Evolutionary conservation across 1,140 invertebrate genomes (phyloP).

Genomic region (Drosophila busckii): DNA sequence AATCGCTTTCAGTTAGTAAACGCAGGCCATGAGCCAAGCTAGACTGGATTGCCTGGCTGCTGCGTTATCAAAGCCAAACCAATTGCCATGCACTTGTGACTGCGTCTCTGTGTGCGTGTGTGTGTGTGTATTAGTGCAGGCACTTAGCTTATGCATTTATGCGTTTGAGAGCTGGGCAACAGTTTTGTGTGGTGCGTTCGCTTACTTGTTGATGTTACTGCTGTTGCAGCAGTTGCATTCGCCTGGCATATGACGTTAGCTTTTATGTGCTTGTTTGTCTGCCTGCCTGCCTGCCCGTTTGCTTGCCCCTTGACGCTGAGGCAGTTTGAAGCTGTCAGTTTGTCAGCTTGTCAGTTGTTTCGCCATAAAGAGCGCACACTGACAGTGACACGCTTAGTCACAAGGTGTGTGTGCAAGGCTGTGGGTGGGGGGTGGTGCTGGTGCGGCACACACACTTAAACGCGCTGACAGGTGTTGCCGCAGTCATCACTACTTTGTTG

Average conservation of each 20-base stretch:
- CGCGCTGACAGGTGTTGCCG: conserved; percentile 58
- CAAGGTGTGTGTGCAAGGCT: neutral
- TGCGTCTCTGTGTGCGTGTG: neutral
- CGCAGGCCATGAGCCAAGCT: no score
- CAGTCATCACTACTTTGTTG: conserved; percentile 58
- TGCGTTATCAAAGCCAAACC: no score
- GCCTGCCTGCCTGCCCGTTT: conserved; percentile 27
- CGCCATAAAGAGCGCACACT: conserved; percentile 47
- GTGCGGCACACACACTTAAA: conserved; percentile 40
- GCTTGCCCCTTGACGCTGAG: conserved; percentile 4
- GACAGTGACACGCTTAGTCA: conserved; percentile 41
- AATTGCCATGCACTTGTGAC: neutral
- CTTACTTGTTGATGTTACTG: conserved; percentile 49
- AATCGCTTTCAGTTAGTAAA: conserved; percentile 21
- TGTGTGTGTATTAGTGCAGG: no score
- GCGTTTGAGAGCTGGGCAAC: conserved; percentile 58
- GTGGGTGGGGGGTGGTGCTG: neutral
- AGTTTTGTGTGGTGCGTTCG: conserved; percentile 38
- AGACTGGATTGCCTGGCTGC: conserved; percentile 10
- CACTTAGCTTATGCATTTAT: conserved; percentile 59
- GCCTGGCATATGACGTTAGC: conserved; percentile 41
- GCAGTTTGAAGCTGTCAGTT: conserved; percentile 20
- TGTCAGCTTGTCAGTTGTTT: conserved; percentile 61
- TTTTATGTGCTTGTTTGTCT: conserved; percentile 39
- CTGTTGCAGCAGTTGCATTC: conserved; percentile 31